These are phyloP conservation scores for Keiferia lycopersicella DNA, from an alignment of 2,888 invertebrate species.

Conservation along the genomic window DNA sequence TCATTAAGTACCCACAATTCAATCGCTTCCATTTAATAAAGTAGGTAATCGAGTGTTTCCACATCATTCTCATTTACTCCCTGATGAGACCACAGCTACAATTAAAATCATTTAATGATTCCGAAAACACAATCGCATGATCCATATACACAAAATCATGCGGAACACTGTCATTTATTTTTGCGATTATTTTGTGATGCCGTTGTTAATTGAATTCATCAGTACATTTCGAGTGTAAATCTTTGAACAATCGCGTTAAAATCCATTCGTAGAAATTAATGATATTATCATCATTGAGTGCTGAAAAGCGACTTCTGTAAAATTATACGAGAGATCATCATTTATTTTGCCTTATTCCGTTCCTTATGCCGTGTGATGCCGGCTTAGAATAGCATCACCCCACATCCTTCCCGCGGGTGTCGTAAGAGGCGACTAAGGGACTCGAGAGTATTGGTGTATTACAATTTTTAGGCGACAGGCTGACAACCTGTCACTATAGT, in stretches of 20 bases:
- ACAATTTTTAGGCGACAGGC: too few relatives aligned
- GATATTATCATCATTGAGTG: slow-evolving; percentile 2
- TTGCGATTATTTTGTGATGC: slow-evolving; percentile 9
- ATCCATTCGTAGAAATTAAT: slow-evolving; percentile 7
- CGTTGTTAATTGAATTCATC: slow-evolving; percentile 7
- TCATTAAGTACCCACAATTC: slow-evolving; percentile 4
- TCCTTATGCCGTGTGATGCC: too few relatives aligned
- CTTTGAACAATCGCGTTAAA: slow-evolving; percentile 9
- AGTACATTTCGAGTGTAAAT: slow-evolving; percentile 3
- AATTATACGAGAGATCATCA: too few relatives aligned
- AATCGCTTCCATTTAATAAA: slow-evolving; percentile 15
- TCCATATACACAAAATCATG: slow-evolving; percentile 10
- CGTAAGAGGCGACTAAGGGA: too few relatives aligned
- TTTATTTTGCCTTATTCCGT: too few relatives aligned
- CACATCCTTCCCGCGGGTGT: too few relatives aligned
- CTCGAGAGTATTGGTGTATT: too few relatives aligned
- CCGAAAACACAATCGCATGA: background rate
- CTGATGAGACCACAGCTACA: slow-evolving; percentile 4
- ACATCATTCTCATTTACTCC: slow-evolving; percentile 4
- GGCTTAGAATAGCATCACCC: too few relatives aligned
- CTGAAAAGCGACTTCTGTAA: background rate
- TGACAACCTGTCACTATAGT: too few relatives aligned
- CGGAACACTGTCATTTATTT: slow-evolving; percentile 1
- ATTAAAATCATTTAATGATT: slow-evolving; percentile 9
- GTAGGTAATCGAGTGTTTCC: slow-evolving; percentile 15